Percentiles rank a stretch among this genome's conserved stretches.
Evolutionary conservation across 2,113 vertebrate genomes (phyloP).

Genomic region (Tyto alba): DNA sequence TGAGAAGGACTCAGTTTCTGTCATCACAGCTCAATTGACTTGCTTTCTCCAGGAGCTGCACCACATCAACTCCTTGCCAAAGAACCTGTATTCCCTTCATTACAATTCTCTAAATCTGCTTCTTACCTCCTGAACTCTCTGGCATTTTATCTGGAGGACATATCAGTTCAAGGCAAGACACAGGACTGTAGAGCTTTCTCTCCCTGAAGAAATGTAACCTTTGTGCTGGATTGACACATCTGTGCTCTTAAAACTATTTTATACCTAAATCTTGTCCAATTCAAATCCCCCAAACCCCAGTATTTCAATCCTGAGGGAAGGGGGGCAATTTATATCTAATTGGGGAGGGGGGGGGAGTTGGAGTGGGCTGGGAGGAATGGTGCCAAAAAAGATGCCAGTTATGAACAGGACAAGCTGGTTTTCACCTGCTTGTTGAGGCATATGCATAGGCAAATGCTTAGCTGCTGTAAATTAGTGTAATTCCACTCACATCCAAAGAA

Average conservation of each 20-base stretch:
- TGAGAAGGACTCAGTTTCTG: neutral
- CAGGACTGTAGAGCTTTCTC: neutral
- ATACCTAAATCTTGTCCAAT: neutral
- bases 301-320: neutral
- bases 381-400: neutral
- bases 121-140: conserved; percentile 6
- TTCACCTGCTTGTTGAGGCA: neutral
- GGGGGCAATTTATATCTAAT: neutral
- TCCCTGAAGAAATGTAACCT: conserved; percentile 29
- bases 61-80: neutral
- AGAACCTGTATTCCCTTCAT: neutral
- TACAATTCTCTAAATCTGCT: neutral
- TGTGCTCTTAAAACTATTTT: conserved; percentile 8
- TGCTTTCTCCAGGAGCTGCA: neutral
- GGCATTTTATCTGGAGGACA: conserved; percentile 32
- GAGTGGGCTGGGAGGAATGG: neutral
- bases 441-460: neutral
- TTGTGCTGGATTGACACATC: neutral
- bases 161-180: neutral
- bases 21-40: neutral
- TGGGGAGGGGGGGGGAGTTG: no score
- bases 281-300: neutral
- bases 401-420: neutral
- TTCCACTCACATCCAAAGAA: neutral
- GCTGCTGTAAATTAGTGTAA: neutral